These are phyloP conservation scores for Phenacoccus solenopsis DNA, from an alignment of 1,140 invertebrate species.

Conservation along the genomic window DNA sequence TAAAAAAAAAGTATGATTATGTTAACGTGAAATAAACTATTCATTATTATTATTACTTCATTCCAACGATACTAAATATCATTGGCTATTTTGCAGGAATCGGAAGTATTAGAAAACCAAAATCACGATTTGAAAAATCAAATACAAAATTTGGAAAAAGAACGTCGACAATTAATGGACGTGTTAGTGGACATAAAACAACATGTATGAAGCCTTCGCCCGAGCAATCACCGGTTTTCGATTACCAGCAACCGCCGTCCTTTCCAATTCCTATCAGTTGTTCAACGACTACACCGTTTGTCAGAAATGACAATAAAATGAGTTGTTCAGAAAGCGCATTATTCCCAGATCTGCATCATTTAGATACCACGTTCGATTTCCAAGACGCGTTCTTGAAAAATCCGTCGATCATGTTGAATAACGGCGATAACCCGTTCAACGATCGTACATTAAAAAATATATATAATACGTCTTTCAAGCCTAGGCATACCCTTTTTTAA, in stretches of 20 bases:
- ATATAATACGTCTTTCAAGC: neutral
- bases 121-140: constrained; percentile 73
- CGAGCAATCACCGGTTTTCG: neutral
- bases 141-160: constrained; percentile 59
- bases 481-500: neutral
- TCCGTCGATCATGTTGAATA: neutral
- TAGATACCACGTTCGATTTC: neutral
- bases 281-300: neutral
- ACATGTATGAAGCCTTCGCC: neutral
- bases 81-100: constrained; percentile 45
- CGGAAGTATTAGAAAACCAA: constrained; percentile 70
- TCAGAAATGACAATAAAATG: neutral
- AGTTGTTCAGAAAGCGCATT: neutral
- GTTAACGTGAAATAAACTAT: too few relatives aligned
- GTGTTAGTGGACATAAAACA: constrained; percentile 51
- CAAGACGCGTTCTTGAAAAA: neutral
- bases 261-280: neutral
- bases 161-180: constrained; percentile 55
- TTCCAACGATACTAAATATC: too few relatives aligned
- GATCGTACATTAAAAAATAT: neutral
- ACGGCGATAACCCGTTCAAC: neutral
- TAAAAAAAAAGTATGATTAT: too few relatives aligned
- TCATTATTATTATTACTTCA: too few relatives aligned
- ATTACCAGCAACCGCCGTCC: neutral
- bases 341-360: neutral